Evolutionary conservation across 1,140 invertebrate genomes (phyloP), one percentile per base, ranked within the genome.

Genomic region (Neodiprion lecontei): DNA sequence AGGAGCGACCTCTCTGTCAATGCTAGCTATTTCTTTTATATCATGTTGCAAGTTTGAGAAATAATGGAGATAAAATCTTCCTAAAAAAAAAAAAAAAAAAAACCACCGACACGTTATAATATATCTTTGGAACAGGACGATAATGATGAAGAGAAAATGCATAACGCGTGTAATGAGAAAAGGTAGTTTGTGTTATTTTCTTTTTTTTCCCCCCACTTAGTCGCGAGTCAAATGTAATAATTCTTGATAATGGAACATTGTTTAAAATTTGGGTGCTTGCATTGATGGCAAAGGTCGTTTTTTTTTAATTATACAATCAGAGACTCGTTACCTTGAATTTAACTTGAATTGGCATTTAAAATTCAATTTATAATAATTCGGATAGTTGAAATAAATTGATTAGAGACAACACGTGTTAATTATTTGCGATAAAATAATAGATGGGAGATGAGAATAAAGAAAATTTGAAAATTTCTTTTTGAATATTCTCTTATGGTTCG

Each of bases 281-380:
- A 87, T 87, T 87, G 86, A 87, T 85, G 80, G 84, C 80, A 78
- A 81, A 81, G 85, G 83, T 88, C 84, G 86, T 86, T 86, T 79
- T 78, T 85, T 82, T 75, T 68, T 53, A 1, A 53, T 53, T 53
- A 53, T 53, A 53, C n/a, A 53, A 79, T 84, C 86, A 88, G 86
- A 87, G 87, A 87, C 85, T 83, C 84, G 87, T 87, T 87, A 84
- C 85, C 87, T 88, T 88, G 87, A 87, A 86, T 84, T 72, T 78
- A 79, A 61, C 49, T 79, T 80, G 79, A 14, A 21, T 21, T 21
- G 17, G 17, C 17, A 21, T 21, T 21, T 21, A 21, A 21, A 21
- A 21, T 21, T 21, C 17, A 21, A 21, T 21, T 21, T 21, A 21
- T 21, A 21, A 21, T 21, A 21, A 21, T 21, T 21, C 17, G 17